Base-by-base conservation (phyloP, 2,797 vertebrate genomes). In the Vultur gryphus region DNA sequence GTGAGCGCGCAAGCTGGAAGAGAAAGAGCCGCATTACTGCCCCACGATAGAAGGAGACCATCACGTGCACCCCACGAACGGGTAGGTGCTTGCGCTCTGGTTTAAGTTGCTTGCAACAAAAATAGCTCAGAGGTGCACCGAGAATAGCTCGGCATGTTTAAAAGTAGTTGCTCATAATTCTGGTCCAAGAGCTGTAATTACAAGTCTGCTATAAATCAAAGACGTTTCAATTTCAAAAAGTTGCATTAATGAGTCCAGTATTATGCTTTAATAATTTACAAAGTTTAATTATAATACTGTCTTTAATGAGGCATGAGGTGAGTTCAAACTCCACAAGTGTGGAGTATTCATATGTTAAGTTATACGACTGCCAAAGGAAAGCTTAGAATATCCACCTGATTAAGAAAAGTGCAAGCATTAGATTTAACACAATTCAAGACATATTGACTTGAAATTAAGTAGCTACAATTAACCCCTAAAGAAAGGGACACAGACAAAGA, bases 1-100 rank as follows among this genome's bases (percentile, higher is more conserved):
- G 98, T 98, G 95, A 99, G 98, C 3, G 99, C 99, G 83, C 99
- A 99, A 33, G 98, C 99, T 99, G 97, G 77, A 96, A 97, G 54
- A 93, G 41, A 97, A 91, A 84, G 93, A 93, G 52, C 69, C 25
- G 5, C n/a, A 17, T 97, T 69, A 96, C 9, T 61, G 67, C 64
- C 79, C 58, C 6, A 1, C 1, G 7, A 7, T 1, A 48, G 43
- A 66, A 43, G 62, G 61, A 31, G 41, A 41, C 7, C 19, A 19
- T 7, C 51, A 2, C 4, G 1, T 14, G 46, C 77, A 57, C 11
- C 76, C 39, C 25, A 9, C 3, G 0, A 23, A 9, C 2, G 2
- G 59, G 55, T 37, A 41, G 41, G 15, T 18, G 58, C 4, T 3
- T 35, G 54, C 9, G 64, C 69, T n/a, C 85, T 31, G 35, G 20